Base-by-base conservation (phyloP, 2,113 vertebrate genomes). In the Vimba vimba region DNA sequence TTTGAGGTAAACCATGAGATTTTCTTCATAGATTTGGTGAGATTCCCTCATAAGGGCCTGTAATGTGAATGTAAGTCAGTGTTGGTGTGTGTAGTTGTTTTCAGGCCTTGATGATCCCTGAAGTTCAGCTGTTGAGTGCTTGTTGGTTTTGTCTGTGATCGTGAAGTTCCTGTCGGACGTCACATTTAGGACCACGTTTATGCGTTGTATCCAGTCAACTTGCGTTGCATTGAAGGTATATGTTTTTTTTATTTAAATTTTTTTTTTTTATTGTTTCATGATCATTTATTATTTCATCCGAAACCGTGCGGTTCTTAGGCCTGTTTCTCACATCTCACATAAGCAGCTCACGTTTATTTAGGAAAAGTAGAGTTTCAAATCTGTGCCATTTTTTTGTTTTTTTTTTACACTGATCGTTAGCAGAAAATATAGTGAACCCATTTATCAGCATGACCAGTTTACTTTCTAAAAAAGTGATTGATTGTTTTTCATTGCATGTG, bases 11-110 rank as follows among this genome's bases (percentile, higher is more conserved):
- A 50, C 27, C 13, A 17, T 8, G 62, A 66, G 3, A 25, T n/a
- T 15, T 17, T 76, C 10, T 50, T 50, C 43, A 25, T 43, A 25
- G 71, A 39, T 45, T 45, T 45, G 0, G 23, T 25, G 71, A 25
- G 39, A 25, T 71, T 71, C 21, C 21, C 19, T 71, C 30, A 15
- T 80, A 27, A 64, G 25, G 43, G 27, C 79, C 47, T 33, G 79
- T 68, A 4, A 52, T 68, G 62, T 82, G 79, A 69, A 82, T 82
- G 79, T 82, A 82, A 82, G 27, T 71, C 66, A 33, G 83, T 66
- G 78, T 66, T 45, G 27, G 17, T 57, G 64, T 75, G 85, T 86
- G 13, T 80, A 9, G 39, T 30, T 64, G 9, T 80, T 12, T 62
- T 79, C 52, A 78, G 9, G 52, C 2, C 11, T 36, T 17, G 71